Evolutionary conservation across 2,113 vertebrate species (phyloP).

Genomic region (Campylomormyrus numenius): DNA sequence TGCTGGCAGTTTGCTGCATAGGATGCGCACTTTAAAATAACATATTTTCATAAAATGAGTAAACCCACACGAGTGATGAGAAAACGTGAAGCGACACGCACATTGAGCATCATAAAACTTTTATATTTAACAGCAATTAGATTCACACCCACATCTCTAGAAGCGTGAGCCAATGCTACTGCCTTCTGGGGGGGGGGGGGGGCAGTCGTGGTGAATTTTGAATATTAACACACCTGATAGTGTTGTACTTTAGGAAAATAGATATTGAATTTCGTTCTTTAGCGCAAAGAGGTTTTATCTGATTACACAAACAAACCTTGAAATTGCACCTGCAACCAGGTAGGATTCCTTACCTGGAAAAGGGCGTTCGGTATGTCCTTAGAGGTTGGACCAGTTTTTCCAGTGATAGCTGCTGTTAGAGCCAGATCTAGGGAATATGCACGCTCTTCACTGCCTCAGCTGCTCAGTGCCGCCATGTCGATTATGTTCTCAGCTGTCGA

Average conservation of each 20-base stretch:
- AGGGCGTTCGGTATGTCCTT: neutral
- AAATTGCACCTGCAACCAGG: neutral
- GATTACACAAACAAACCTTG: neutral
- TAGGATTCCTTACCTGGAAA: neutral
- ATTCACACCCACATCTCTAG: neutral
- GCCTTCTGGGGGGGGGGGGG: neutral
- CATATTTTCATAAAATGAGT: neutral
- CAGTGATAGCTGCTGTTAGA: neutral
- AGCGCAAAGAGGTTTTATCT: neutral
- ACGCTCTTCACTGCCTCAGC: neutral
- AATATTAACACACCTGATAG: neutral
- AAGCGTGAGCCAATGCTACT: neutral
- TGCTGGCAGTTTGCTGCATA: neutral
- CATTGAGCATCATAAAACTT: neutral
- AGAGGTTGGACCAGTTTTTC: neutral
- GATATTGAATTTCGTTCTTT: neutral
- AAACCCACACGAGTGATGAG: neutral
- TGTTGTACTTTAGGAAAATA: neutral
- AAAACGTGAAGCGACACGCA: neutral
- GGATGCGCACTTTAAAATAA: neutral
- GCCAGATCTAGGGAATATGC: neutral
- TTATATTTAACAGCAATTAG: neutral
- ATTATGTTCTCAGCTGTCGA: slow-evolving; percentile 62
- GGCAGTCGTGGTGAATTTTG: neutral
- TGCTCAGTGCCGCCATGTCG: neutral